phyloP scores from a whole-genome alignment of 2,113 vertebrate genomes.

The Tragelaphus scriptus region DNA sequence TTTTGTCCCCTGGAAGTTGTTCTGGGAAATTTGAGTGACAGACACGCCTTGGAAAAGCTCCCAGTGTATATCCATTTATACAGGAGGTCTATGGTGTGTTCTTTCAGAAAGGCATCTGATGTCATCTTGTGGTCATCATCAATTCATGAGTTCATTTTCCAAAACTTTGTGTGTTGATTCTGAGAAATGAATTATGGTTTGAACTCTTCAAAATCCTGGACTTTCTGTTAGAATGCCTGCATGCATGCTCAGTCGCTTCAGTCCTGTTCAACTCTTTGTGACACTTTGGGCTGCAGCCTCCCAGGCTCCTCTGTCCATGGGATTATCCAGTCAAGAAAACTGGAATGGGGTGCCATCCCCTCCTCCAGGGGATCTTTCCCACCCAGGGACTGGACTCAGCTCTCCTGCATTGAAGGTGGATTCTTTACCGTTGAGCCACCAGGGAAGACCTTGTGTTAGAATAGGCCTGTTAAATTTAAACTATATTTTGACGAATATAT shows the following conservation, averaged over 20 bases:
- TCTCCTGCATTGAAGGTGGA: rapidly evolving
- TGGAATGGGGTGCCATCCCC: background rate
- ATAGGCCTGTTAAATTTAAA: slow-evolving; percentile 13
- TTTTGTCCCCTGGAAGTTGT: background rate
- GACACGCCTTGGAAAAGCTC: background rate
- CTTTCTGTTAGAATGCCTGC: background rate
- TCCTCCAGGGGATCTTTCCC: background rate
- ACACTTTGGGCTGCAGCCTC: background rate
- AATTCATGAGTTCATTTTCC: background rate
- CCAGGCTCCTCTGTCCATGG: background rate
- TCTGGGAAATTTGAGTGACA: background rate
- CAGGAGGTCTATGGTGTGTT: background rate
- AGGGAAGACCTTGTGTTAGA: background rate
- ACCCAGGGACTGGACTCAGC: background rate
- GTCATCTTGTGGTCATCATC: background rate
- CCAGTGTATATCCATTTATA: background rate
- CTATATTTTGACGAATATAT: slow-evolving; percentile 29
- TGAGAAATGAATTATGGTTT: background rate
- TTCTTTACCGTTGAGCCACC: background rate
- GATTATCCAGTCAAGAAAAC: background rate
- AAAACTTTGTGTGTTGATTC: background rate
- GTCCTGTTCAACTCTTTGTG: background rate
- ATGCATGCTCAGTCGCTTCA: background rate
- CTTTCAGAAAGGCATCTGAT: background rate
- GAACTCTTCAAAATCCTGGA: background rate